phyloP scores from a whole-genome alignment of 2,888 invertebrate species.

The Trissolcus japonicus region DNA sequence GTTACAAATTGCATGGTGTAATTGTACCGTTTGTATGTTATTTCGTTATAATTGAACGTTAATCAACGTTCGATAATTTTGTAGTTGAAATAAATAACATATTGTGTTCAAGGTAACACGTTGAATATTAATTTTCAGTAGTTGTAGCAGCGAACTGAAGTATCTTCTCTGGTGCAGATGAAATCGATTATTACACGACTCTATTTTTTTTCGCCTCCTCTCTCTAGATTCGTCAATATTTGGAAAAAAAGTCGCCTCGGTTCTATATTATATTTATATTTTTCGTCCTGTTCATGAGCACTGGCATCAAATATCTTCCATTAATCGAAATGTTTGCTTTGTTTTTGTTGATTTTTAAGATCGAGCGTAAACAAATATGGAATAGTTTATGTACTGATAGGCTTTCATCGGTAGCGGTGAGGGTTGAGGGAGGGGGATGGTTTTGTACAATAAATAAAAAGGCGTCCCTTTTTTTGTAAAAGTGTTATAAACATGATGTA shows the following conservation, averaged over 20 bases:
- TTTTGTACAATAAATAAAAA: not conserved
- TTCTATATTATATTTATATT: too few relatives aligned
- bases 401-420: too few relatives aligned
- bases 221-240: not conserved
- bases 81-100: conserved; percentile 1
- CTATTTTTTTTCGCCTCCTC: not conserved
- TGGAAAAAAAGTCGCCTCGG: not conserved
- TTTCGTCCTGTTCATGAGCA: too few relatives aligned
- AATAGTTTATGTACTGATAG: too few relatives aligned
- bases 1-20: too few relatives aligned
- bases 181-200: conserved; percentile 1
- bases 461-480: conserved; percentile 1
- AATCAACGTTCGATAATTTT: conserved; percentile 2
- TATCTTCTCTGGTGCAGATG: not conserved
- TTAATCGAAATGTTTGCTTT: too few relatives aligned
- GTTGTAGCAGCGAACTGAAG: not conserved
- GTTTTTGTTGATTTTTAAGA: too few relatives aligned
- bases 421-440: not conserved
- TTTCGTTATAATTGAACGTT: conserved; percentile 2
- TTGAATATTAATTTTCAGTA: conserved; percentile 6
- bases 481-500: conserved; percentile 31
- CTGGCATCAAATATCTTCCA: too few relatives aligned
- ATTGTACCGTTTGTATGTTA: not conserved
- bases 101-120: not conserved
- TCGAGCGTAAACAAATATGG: too few relatives aligned